phyloP scores from a whole-genome alignment of 2,797 vertebrate genomes.

The Pogonophryne albipinna region DNA sequence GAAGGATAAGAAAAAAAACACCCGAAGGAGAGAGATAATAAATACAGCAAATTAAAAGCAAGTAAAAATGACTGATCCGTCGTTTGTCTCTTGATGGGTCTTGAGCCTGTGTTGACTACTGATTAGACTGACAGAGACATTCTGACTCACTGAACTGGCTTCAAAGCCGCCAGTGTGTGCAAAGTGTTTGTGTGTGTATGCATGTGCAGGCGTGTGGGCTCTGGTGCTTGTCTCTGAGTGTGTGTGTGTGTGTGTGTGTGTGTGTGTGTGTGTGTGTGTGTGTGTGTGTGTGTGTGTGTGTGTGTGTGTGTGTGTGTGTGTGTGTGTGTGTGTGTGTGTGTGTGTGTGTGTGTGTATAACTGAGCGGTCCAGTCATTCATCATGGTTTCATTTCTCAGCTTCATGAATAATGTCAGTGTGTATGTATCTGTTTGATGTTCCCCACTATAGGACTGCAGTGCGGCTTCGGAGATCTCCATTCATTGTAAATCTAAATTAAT shows the following conservation, averaged over 20 bases:
- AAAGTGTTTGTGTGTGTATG: constrained; percentile 28
- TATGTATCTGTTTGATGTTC: constrained; percentile 70
- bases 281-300: constrained; percentile 65
- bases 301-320: constrained; percentile 66
- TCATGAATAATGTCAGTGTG: constrained; percentile 80
- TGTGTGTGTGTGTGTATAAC: constrained; percentile 64
- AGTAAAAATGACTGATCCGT: constrained; percentile 61
- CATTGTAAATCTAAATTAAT: constrained; percentile 70
- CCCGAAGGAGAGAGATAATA: constrained; percentile 30
- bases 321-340: constrained; percentile 65
- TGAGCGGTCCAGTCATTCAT: constrained; percentile 79
- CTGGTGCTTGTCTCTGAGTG: constrained; percentile 49
- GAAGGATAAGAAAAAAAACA: constrained; percentile 35
- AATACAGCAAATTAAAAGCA: constrained; percentile 61
- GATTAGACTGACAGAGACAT: constrained; percentile 65
- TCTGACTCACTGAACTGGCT: constrained; percentile 65
- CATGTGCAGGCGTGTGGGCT: constrained; percentile 8
- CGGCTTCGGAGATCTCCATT: constrained; percentile 50
- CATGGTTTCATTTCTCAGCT: constrained; percentile 77
- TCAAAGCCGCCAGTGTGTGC: constrained; percentile 65
- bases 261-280: constrained; percentile 61
- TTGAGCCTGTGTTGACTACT: constrained; percentile 65
- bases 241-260: constrained; percentile 66
- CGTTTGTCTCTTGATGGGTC: constrained; percentile 49
- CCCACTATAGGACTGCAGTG: constrained; percentile 47